Base-by-base conservation (phyloP, 2,888 invertebrate genomes). In the Anticlea derivata region DNA sequence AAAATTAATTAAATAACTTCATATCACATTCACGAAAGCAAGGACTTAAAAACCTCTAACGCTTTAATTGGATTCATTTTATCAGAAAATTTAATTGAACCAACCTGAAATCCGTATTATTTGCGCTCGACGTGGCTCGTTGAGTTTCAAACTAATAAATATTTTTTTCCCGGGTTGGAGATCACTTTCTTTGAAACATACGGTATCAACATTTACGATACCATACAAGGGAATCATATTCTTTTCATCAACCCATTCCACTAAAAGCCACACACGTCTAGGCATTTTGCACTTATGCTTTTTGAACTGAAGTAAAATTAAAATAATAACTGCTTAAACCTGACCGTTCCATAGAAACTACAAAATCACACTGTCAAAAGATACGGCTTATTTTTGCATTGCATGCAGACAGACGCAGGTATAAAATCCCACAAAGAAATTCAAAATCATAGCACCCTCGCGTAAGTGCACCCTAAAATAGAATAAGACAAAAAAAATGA, bases 231-330 rank as follows among this genome's bases (percentile, higher is more conserved):
- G 71, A 35, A 77, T 77, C 7, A 75, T 54, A 30, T 74, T 69
- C 1, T 57, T 64, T 17, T 80, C 75, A 5, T 82, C 78, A 24
- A 78, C 62, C 80, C 80, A 85, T 58, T 84, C 81, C 1, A 85
- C 77, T n/a, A 86, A 68, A 5, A 83, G 55, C 85, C 85, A 86
- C 29, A 73, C 47, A 6, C 65, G 68, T 57, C 31, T 12, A 13
- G 70, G 61, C 83, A 83, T 84, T 54, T 51, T 64, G 1, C 5
- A 0, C 17, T 11, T 1, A 22, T 7, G 10, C 11, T 24, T 26
- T 12, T 7, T 10, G 5, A 31, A 22, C 33, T 12, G 26, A 33
- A 38, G 20, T 23, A 5, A 26, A 17, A 10, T 5, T 4, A 12
- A 30, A 11, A 12, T 20, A 31, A 26, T 10, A 11, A 22, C 17